Percentiles rank a stretch among this genome's conserved stretches.
Evolutionary conservation across 2,797 vertebrate genomes (phyloP).

Genomic region (Diplodus puntazzo): DNA sequence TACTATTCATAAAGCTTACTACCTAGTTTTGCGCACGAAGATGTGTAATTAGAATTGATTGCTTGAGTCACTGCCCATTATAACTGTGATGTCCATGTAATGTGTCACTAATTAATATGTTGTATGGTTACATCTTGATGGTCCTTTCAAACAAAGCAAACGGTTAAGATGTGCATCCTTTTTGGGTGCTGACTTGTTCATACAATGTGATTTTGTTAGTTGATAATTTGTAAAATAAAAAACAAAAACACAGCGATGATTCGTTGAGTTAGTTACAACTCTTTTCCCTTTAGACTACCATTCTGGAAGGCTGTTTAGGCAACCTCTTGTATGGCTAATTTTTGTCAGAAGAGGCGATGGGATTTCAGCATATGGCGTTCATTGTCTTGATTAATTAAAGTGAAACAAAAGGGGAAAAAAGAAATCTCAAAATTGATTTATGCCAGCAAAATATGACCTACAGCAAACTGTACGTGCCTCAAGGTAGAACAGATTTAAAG

Average conservation of each 20-base stretch:
- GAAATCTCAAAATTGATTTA: conserved; percentile 75
- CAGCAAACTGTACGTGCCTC: conserved; percentile 66
- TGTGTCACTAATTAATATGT: conserved; percentile 70
- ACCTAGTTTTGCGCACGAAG: conserved; percentile 73
- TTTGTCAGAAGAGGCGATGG: conserved; percentile 72
- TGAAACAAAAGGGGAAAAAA: conserved; percentile 36
- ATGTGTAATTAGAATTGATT: conserved; percentile 77
- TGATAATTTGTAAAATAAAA: conserved; percentile 41
- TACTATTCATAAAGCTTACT: conserved; percentile 60
- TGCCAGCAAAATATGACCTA: conserved; percentile 72
- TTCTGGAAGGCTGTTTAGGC: conserved; percentile 71
- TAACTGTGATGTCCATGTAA: conserved; percentile 77
- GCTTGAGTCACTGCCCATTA: conserved; percentile 75
- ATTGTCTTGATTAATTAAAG: conserved; percentile 79
- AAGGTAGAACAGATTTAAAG: conserved; percentile 60
- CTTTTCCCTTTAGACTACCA: conserved; percentile 43
- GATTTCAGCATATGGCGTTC: conserved; percentile 80
- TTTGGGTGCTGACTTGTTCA: conserved; percentile 16
- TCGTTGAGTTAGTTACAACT: conserved; percentile 56
- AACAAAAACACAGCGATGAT: conserved; percentile 38
- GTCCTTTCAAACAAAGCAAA: conserved; percentile 58
- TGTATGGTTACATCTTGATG: conserved; percentile 60
- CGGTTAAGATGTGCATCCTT: conserved; percentile 26
- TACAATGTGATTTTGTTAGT: conserved; percentile 36
- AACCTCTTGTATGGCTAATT: conserved; percentile 69